These are phyloP conservation scores for Drosophila gaucha DNA, from an alignment of 2,888 invertebrate genomes.

Conservation along the genomic window DNA sequence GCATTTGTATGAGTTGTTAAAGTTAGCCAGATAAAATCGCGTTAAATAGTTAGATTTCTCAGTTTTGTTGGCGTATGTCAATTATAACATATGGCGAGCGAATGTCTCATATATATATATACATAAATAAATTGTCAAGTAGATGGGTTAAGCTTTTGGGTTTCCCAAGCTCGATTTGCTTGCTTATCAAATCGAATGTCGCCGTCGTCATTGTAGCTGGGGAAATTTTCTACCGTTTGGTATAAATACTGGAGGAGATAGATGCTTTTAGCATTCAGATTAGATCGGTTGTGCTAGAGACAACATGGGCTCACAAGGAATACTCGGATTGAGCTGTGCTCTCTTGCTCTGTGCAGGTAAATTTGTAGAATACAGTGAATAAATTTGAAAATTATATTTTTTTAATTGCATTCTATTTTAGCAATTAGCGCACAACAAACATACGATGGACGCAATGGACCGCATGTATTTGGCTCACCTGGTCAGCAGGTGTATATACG, in stretches of 20 bases:
- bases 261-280: conserved; percentile 20
- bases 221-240: conserved; percentile 22
- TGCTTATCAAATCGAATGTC: conserved; percentile 36
- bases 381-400: not conserved
- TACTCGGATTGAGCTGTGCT: conserved; percentile 31
- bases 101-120: conserved; percentile 13
- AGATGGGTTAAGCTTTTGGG: conserved; percentile 20
- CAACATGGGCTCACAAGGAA: conserved; percentile 31
- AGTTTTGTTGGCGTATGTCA: conserved; percentile 6
- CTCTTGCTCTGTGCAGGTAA: conserved; percentile 44
- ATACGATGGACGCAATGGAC: conserved; percentile 60
- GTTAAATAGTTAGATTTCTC: conserved; percentile 8
- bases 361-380: not conserved
- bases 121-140: not conserved
- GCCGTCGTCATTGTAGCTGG: conserved; percentile 17
- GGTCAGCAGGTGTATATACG: conserved; percentile 56
- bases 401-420: conserved; percentile 2
- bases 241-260: conserved; percentile 37
- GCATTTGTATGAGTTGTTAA: too few species aligned
- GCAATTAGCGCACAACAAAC: conserved; percentile 41
- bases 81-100: conserved; percentile 17
- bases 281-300: not conserved
- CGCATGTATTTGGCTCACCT: conserved; percentile 47
- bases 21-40: not conserved
- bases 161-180: conserved; percentile 37